Evolutionary conservation across 2,113 vertebrate species (phyloP), one percentile per base, ranked within the genome.

Genomic region (Vulpes ferrilata): DNA sequence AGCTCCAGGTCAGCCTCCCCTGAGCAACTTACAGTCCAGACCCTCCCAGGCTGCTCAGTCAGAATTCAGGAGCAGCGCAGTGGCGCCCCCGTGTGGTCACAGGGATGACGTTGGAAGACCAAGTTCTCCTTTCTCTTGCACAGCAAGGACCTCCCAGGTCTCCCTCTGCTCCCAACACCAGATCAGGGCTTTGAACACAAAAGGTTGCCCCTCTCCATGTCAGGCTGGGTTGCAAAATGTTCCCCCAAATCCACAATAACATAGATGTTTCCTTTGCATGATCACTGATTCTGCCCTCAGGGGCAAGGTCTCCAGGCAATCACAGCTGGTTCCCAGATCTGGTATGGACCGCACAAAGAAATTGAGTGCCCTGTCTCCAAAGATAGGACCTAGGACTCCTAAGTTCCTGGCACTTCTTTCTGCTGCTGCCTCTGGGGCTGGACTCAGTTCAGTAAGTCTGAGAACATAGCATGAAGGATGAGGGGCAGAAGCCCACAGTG

Each of bases 51-150:
- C 16, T 0, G 20, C 23, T 65, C 22, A 13, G 17, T 25, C 12
- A 6, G 20, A 48, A 27, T 51, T 22, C 1, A 0, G 5, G 32
- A n/a, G 43, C 53, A 22, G 22, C 3, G 57, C 3, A 4, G 48
- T 2, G 6, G 84, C 19, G 16, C 92, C 88, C 62, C 48, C 62
- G 8, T 80, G 92, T 92, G 95, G 79, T 80, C 84, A 60, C 55
- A 67, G 60, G 1, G 55, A 22, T 30, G 43, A 94, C 22, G 10
- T 43, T 51, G 43, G 65, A n/a, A 5, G 30, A 27, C 27, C 43
- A n/a, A 15, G 19, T 79, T 43, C 11, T 32, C 55, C 12, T 4
- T 13, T 25, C 32, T 11, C 12, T 13, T 30, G 32, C 25, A 32
- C 48, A 32, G 32, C n/a, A 12, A 3, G 86, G 10, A 48, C 20